Conservation (phyloP, 2,113 vertebrate species). For the Gasterosteus aculeatus region DNA sequence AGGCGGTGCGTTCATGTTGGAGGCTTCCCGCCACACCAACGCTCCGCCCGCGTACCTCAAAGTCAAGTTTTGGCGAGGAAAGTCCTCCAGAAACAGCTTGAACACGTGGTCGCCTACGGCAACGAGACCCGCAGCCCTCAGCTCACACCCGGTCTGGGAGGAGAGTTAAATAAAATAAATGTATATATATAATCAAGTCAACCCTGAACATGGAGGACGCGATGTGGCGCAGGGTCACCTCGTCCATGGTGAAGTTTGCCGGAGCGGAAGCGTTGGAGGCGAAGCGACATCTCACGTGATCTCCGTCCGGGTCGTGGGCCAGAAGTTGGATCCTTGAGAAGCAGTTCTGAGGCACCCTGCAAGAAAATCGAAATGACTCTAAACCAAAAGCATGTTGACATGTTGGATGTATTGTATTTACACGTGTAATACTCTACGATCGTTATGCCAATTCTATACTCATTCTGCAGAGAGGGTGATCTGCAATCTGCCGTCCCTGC, state of each 20-base stretch:
- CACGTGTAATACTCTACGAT: too few species aligned
- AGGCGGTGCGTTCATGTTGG: not conserved
- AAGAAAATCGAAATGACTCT: not conserved
- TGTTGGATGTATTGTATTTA: too few species aligned
- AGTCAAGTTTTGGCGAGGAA: constrained; percentile 51
- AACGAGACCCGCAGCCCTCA: constrained; percentile 29
- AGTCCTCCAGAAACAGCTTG: constrained; percentile 73
- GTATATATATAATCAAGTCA: too few species aligned
- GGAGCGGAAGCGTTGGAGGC: not conserved
- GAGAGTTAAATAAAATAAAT: not conserved
- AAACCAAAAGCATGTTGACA: too few species aligned
- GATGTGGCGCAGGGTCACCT: constrained; percentile 49
- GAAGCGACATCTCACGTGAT: constrained; percentile 72
- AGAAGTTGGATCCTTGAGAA: constrained; percentile 63
- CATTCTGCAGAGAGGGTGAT: too few species aligned
- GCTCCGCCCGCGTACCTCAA: constrained; percentile 59
- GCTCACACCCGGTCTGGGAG: constrained; percentile 57
- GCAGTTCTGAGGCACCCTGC: constrained; percentile 81
- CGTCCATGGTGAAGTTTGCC: constrained; percentile 57
- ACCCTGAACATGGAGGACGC: too few species aligned
- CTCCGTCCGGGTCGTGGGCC: constrained; percentile 78
- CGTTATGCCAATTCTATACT: too few species aligned
- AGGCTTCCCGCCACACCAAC: accelerated
- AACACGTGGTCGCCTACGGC: constrained; percentile 64
- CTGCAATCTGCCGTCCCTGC: too few species aligned